Percentiles rank a stretch among this genome's conserved stretches.
phyloP scores from a whole-genome alignment of 2,888 invertebrate species.

The Diarsia rubi region DNA sequence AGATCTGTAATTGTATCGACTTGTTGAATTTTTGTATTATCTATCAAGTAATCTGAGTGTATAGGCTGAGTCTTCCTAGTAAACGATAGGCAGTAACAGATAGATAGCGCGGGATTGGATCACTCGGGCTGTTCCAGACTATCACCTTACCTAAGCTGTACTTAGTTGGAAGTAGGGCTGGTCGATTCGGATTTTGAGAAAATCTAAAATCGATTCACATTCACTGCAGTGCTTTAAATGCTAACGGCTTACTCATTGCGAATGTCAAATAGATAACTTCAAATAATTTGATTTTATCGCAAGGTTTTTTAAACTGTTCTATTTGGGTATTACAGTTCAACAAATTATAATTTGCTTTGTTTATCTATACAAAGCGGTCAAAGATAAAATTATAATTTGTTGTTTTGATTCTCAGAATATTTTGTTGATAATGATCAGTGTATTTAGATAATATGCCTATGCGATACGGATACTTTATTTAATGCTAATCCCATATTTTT shows the following conservation, averaged over 20 bases:
- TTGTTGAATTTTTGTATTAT: too few species aligned
- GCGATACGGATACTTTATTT: not conserved
- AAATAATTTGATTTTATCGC: not conserved
- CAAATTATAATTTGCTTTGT: too few species aligned
- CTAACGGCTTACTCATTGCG: not conserved
- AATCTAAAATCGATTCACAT: not conserved
- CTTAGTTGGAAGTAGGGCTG: conserved; percentile 20
- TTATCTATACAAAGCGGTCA: conserved; percentile 2
- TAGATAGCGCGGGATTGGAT: conserved; percentile 31
- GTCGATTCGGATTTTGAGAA: not conserved
- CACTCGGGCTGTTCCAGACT: conserved; percentile 16
- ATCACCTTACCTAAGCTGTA: conserved; percentile 36
- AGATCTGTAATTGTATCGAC: too few species aligned
- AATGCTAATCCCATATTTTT: conserved; percentile 18
- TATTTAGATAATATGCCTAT: conserved; percentile 7
- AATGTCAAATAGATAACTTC: not conserved
- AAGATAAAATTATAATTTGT: conserved; percentile 3
- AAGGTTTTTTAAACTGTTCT: not conserved
- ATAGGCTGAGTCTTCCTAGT: too few species aligned
- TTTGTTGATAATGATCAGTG: conserved; percentile 14
- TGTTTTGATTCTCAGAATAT: conserved; percentile 18
- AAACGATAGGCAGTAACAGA: too few species aligned
- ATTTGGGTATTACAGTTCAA: not conserved
- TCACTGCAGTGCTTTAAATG: not conserved
- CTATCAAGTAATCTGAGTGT: too few species aligned